phyloP scores from a whole-genome alignment of 2,797 vertebrate species.

The Capromys pilorides region DNA sequence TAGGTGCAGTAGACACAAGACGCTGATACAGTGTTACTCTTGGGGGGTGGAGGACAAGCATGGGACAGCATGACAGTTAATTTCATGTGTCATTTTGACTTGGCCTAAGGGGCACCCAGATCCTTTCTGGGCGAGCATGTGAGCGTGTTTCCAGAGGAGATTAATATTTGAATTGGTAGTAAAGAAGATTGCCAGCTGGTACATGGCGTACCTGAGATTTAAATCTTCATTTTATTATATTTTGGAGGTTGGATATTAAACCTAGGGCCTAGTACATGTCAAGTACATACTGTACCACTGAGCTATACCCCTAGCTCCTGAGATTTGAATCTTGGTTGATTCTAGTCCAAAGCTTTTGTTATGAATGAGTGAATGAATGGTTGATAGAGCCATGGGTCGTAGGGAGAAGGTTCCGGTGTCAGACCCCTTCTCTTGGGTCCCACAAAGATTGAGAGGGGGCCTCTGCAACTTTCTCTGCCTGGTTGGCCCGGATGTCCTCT shows the following conservation, averaged over 20 bases:
- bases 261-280: background rate
- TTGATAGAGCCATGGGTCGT: background rate
- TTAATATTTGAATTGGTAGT: background rate
- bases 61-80: background rate
- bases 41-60: background rate
- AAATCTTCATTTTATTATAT: background rate
- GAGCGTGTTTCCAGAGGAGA: background rate
- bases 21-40: constrained; percentile 20
- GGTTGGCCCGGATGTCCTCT: background rate
- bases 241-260: background rate
- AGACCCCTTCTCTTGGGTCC: background rate
- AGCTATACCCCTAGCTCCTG: background rate
- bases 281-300: background rate
- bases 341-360: constrained; percentile 15
- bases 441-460: constrained; percentile 10
- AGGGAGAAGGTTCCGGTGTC: constrained; percentile 2
- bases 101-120: background rate
- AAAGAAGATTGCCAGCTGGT: background rate
- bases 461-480: background rate
- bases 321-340: constrained; percentile 18
- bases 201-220: background rate
- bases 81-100: background rate
- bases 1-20: background rate
- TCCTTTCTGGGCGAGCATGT: background rate
- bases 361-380: background rate